Evolutionary conservation across 1,140 invertebrate species (phyloP).

Genomic region (Schlechtendalia chinensis): DNA sequence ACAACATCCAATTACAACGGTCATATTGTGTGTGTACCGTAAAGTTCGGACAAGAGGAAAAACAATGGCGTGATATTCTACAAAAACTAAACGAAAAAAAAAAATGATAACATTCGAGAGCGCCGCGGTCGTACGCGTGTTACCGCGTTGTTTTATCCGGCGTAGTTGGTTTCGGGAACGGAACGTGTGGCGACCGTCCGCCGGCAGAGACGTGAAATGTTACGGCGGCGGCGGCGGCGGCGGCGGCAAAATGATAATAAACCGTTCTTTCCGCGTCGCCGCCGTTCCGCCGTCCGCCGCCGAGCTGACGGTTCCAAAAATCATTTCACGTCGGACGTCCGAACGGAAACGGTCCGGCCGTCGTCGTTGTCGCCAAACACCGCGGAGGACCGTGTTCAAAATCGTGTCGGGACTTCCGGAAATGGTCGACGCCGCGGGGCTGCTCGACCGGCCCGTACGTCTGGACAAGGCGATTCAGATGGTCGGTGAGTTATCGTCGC

Average conservation of each 20-base stretch:
- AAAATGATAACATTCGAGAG: no score
- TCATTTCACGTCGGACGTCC: neutral
- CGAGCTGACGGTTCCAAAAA: neutral
- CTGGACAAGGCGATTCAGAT: slow-evolving; percentile 38
- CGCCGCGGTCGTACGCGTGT: no score
- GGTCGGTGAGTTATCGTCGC: slow-evolving; percentile 49
- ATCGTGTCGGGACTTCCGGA: neutral
- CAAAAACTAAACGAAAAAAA: no score
- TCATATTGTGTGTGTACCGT: no score
- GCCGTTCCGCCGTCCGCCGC: neutral
- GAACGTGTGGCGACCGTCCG: neutral
- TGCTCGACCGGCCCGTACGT: neutral
- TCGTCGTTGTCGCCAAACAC: no score
- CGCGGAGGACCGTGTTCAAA: no score
- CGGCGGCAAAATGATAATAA: neutral
- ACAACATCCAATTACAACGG: no score
- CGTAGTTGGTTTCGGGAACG: no score
- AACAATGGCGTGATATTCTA: no score
- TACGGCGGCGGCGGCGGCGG: neutral
- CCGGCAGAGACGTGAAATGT: neutral
- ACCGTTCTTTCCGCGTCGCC: neutral
- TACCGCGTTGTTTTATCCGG: no score
- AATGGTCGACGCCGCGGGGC: neutral
- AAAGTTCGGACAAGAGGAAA: no score
- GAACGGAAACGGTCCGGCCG: neutral